Conservation (phyloP, 2,888 invertebrate species). For the Diachrysia chrysitis region DNA sequence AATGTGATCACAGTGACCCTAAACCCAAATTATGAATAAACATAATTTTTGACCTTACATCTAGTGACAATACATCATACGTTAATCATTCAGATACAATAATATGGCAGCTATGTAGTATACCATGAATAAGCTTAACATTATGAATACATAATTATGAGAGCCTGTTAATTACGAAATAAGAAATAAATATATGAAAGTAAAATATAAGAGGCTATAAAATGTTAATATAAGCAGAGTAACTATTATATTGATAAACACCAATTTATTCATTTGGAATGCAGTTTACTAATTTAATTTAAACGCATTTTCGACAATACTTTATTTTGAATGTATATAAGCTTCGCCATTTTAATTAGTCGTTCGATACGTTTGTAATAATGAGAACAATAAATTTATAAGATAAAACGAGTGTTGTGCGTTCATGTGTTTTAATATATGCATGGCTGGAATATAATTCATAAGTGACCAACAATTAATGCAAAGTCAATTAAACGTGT, state of each 20-base stretch:
- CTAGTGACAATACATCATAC: slow-evolving; percentile 51
- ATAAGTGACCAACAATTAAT: slow-evolving; percentile 46
- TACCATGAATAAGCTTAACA: slow-evolving; percentile 30
- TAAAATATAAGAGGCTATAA: slow-evolving; percentile 59
- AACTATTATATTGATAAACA: slow-evolving; percentile 46
- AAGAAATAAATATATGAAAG: slow-evolving; percentile 49
- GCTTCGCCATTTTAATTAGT: slow-evolving; percentile 32
- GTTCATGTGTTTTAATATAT: slow-evolving; percentile 35
- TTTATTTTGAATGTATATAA: slow-evolving; percentile 28
- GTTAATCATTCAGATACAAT: slow-evolving; percentile 28
- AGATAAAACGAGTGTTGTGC: slow-evolving; percentile 40
- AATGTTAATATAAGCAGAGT: slow-evolving; percentile 55
- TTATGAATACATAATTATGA: slow-evolving; percentile 26
- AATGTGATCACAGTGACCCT: slow-evolving; percentile 83
- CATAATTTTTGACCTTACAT: slow-evolving; percentile 33
- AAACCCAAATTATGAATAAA: slow-evolving; percentile 60
- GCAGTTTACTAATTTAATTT: slow-evolving; percentile 37
- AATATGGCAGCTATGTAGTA: slow-evolving; percentile 56
- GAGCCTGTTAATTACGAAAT: slow-evolving; percentile 42
- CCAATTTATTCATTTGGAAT: slow-evolving; percentile 36
- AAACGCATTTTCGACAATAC: slow-evolving; percentile 14
- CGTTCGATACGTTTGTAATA: slow-evolving; percentile 18
- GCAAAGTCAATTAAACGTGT: slow-evolving; percentile 52
- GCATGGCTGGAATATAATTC: slow-evolving; percentile 48
- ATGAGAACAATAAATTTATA: slow-evolving; percentile 34